These are phyloP conservation scores for Grapholita molesta DNA, from an alignment of 1,140 invertebrate genomes.

Conservation along the genomic window DNA sequence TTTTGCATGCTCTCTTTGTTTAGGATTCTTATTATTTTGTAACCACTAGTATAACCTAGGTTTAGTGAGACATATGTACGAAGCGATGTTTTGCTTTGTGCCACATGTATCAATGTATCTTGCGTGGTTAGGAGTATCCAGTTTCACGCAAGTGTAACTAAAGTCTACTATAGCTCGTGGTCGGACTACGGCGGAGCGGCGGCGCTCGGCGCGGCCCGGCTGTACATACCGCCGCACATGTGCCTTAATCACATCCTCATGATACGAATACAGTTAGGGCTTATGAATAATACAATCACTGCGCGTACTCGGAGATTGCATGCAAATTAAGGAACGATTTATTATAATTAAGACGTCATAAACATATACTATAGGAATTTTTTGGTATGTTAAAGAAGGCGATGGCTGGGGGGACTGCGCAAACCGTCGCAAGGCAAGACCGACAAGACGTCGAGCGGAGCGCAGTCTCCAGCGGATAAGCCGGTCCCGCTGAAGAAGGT, in stretches of 20 bases:
- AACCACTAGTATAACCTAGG: too few species aligned
- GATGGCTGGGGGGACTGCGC: conserved; percentile 94
- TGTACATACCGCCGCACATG: not conserved
- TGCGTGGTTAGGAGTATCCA: not conserved
- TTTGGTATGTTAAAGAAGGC: conserved; percentile 77
- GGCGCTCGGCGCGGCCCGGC: not conserved
- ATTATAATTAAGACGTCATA: not conserved
- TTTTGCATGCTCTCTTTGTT: too few species aligned
- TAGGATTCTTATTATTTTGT: too few species aligned
- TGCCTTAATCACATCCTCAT: not conserved
- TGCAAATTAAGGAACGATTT: not conserved
- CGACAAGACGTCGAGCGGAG: conserved; percentile 82
- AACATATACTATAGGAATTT: not conserved
- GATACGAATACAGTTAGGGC: not conserved
- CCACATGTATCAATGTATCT: not conserved
- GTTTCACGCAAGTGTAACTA: conserved; percentile 3
- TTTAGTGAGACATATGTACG: too few species aligned
- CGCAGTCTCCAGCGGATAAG: conserved; percentile 72
- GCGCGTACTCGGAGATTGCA: not conserved
- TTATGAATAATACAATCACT: not conserved
- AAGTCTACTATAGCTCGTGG: not conserved
- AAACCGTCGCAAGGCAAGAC: conserved; percentile 94
- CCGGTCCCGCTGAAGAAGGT: conserved; percentile 84
- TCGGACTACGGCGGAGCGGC: not conserved
- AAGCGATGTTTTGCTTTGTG: not conserved